A percentile compares a stretch with the other conserved stretches of the same genome.
phyloP scores from a whole-genome alignment of 2,888 invertebrate genomes.

The Nemotelus nigrinus region DNA sequence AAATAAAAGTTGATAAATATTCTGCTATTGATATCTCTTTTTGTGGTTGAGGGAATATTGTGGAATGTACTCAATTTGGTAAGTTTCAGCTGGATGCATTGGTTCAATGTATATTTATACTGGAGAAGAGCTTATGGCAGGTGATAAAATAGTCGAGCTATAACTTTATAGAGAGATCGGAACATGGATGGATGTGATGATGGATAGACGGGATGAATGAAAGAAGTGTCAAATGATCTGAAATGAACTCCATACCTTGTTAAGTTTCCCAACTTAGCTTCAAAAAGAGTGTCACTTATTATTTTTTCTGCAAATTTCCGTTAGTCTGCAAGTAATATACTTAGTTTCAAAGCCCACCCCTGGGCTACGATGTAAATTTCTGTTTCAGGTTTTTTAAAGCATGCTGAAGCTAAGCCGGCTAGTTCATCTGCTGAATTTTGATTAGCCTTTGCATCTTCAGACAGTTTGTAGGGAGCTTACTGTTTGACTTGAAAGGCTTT shows the following conservation, averaged over 20 bases:
- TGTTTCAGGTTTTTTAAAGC: background rate
- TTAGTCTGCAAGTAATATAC: background rate
- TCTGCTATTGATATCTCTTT: background rate
- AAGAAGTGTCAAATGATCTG: background rate
- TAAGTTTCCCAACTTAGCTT: slow-evolving; percentile 3
- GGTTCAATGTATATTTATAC: background rate
- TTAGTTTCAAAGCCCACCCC: background rate
- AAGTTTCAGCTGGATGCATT: background rate
- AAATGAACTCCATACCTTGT: background rate
- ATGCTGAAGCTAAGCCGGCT: background rate
- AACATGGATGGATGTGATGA: background rate
- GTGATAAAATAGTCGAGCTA: background rate
- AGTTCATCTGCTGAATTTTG: background rate
- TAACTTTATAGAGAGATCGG: background rate
- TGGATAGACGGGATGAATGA: background rate
- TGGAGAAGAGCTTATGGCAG: background rate
- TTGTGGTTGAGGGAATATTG: background rate
- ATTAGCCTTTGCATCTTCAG: background rate
- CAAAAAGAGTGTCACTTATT: slow-evolving; percentile 11
- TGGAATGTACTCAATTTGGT: background rate
- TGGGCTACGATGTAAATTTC: background rate
- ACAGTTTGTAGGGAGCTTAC: background rate
- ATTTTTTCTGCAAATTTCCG: slow-evolving; percentile 4
- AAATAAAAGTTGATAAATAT: background rate
- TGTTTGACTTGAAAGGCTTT: background rate